phyloP scores from a whole-genome alignment of 2,888 invertebrate species.

The Apodemia zela region DNA sequence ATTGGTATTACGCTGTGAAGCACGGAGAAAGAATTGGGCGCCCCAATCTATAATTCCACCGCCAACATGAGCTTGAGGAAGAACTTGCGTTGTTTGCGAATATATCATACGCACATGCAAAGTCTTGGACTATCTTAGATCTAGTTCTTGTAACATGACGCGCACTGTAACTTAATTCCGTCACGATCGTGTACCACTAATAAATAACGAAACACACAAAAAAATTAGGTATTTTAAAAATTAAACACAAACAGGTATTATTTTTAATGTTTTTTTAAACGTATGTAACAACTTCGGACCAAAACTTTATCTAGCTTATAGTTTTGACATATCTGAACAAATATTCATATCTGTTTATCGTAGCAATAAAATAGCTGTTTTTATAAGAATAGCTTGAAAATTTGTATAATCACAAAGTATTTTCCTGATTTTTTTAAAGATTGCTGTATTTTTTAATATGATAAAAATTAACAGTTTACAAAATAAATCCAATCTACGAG shows the following conservation, averaged over 20 bases:
- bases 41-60: not conserved
- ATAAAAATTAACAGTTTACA: not conserved
- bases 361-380: conserved; percentile 57
- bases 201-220: not conserved
- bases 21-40: too few species aligned
- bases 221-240: not conserved
- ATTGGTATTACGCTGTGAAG: too few species aligned
- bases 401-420: not conserved
- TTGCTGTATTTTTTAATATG: not conserved
- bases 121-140: not conserved
- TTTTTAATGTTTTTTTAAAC: not conserved
- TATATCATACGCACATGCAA: not conserved
- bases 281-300: conserved; percentile 51
- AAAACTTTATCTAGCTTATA: conserved; percentile 46
- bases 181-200: not conserved
- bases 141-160: not conserved
- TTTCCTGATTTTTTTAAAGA: not conserved
- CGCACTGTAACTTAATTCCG: too few species aligned
- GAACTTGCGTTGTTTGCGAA: not conserved
- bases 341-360: conserved; percentile 60
- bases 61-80: not conserved
- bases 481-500: too few species aligned
- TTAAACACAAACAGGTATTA: not conserved
- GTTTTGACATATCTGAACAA: conserved; percentile 67
- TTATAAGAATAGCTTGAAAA: not conserved